These are phyloP conservation scores for Sinhomidia bicolor DNA, from an alignment of 2,888 invertebrate species.

Conservation along the genomic window DNA sequence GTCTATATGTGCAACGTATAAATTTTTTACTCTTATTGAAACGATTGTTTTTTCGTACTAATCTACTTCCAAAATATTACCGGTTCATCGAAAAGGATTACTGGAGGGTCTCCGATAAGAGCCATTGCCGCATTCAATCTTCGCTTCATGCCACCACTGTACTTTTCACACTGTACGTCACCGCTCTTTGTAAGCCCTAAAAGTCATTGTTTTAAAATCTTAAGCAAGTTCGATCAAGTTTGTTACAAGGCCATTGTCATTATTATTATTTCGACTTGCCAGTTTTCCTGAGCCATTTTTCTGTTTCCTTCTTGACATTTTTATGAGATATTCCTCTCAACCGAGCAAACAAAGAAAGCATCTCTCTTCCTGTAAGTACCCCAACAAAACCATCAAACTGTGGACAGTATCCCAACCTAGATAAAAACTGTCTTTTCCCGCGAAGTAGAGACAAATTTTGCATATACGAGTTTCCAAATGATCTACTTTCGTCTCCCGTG, in stretches of 20 bases:
- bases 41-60: too few relatives aligned
- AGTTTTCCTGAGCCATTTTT: slow-evolving; percentile 72
- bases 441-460: not conserved
- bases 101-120: slow-evolving; percentile 88
- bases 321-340: slow-evolving; percentile 86
- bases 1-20: not conserved
- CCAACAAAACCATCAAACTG: slow-evolving; percentile 92
- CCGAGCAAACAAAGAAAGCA: slow-evolving; percentile 87
- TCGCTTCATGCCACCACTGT: slow-evolving; percentile 96
- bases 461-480: slow-evolving; percentile 82
- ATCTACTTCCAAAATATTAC: too few relatives aligned
- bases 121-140: slow-evolving; percentile 94
- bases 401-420: slow-evolving; percentile 91
- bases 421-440: slow-evolving; percentile 6
- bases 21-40: not conserved
- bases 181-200: slow-evolving; percentile 78
- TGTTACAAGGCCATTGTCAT: not conserved
- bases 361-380: slow-evolving; percentile 89
- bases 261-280: too few relatives aligned
- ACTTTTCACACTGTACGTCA: slow-evolving; percentile 80
- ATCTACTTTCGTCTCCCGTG: slow-evolving; percentile 83
- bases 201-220: slow-evolving; percentile 80
- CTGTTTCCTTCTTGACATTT: slow-evolving; percentile 42
- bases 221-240: slow-evolving; percentile 77
- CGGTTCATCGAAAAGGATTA: slow-evolving; percentile 90